These are phyloP conservation scores for Acronicta aceris DNA, from an alignment of 2,888 invertebrate genomes.

Conservation along the genomic window DNA sequence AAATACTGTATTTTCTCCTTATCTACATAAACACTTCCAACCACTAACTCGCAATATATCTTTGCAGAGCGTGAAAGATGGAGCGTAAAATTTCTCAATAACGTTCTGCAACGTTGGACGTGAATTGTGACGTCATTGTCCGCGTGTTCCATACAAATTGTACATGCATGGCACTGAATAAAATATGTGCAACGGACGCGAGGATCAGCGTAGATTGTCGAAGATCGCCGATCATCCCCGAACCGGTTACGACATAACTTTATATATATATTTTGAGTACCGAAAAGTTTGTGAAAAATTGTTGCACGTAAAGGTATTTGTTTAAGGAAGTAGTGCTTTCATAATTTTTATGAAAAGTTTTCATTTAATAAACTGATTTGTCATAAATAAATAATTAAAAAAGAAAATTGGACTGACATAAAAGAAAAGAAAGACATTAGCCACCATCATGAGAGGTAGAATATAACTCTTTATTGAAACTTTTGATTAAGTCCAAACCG, in stretches of 20 bases:
- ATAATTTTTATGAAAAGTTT: not conserved
- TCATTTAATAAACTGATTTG: not conserved
- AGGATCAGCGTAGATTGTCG: conserved; percentile 15
- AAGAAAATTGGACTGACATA: too few species aligned
- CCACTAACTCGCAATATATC: not conserved
- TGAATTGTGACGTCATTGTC: conserved; percentile 30
- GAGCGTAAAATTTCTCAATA: conserved; percentile 42
- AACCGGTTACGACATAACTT: conserved; percentile 11
- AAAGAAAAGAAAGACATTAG: too few species aligned
- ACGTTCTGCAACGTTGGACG: conserved; percentile 27
- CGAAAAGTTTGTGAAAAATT: conserved; percentile 1
- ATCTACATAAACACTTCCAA: not conserved
- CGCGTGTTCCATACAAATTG: conserved; percentile 27
- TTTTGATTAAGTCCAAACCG: not conserved
- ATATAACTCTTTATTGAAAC: too few species aligned
- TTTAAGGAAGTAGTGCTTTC: too few species aligned
- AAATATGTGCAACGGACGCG: conserved; percentile 32
- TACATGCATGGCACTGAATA: conserved; percentile 40
- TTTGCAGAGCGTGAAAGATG: conserved; percentile 9
- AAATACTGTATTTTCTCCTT: not conserved
- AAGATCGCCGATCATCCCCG: conserved; percentile 11
- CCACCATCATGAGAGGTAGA: too few species aligned
- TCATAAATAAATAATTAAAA: too few species aligned
- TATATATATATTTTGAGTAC: conserved; percentile 5
- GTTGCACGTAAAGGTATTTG: not conserved